Base-by-base conservation (phyloP, 2,113 vertebrate species). In the Podilymbus podiceps region DNA sequence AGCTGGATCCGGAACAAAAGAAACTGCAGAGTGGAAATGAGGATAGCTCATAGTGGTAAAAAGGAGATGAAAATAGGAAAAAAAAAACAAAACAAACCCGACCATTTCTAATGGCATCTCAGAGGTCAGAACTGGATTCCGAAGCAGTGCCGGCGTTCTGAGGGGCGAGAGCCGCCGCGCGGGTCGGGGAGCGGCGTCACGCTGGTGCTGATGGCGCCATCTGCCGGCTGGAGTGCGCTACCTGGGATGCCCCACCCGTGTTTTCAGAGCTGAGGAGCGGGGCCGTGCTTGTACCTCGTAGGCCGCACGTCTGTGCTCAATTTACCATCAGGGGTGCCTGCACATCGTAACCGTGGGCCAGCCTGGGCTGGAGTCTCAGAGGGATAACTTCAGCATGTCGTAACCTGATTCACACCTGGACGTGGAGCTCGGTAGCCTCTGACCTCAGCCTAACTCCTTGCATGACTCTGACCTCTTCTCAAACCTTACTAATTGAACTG, bases 191-290 rank as follows among this genome's bases (percentile, higher is more conserved):
- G n/a, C 35, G 33, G 31, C 8, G 1, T 42, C 40, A 15, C 0
- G 0, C 3, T 3, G 0, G 6, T 1, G 22, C 5, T 11, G 23
- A 3, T 55, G 63, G 62, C 35, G 20, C 73, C 67, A 59, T 42
- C 73, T 44, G 8, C 28, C 15, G n/a, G 60, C 81, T 15, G 56
- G 22, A 53, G 25, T 3, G 58, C 28, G 16, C 27, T 17, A 13
- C 4, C 8, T 31, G 72, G 12, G 4, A 2, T 8, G 5, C 13
- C 35, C 9, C 12, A 27, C 25, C 31, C 25, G 1, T 11, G 30
- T 13, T 24, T 49, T 22, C 24, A 21, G 60, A 33, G 38, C n/a
- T 16, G 62, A 11, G 55, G 78, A 33, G 46, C 18, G 66, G 31
- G 38, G 1, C 23, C 2, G 24, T 8, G 24, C 42, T 23, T 35